Base-by-base conservation (phyloP, 2,797 vertebrate genomes). In the Gephyroberyx darwinii region DNA sequence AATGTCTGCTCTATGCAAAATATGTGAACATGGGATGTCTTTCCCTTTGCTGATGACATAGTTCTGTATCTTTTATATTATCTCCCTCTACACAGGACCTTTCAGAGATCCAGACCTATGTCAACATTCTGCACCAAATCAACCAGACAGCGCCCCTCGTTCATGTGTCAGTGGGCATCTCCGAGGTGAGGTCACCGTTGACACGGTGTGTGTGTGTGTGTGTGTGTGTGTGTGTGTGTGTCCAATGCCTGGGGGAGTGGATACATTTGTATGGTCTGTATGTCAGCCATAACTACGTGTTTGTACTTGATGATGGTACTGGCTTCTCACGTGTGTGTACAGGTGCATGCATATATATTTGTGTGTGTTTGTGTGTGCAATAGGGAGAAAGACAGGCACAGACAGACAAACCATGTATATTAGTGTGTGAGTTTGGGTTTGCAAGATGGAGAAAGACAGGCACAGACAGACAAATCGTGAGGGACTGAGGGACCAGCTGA, bases 21-120 rank as follows among this genome's bases (percentile, higher is more conserved):
- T 2, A 26, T 22, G 51, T 26, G 26, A 53, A 53, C 22, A 20
- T 8, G 8, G 10, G 45, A 61, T 65, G 9, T 33, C 3, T 0
- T 61, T 75, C 14, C 39, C 61, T 66, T 68, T 72, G 26, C 20
- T 26, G 19, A 60, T 41, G 48, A 4, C 41, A 12, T 13, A 7
- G 30, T 41, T 75, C 1, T 31, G 2, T 39, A 52, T 1, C 2
- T 65, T 86, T 69, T 5, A 2, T 22, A 13, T 31, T 39, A 68
- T 82, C 37, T 56, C 80, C 55, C 50, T 31, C 60, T 37, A 19
- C 13, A 78, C 91, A 99, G 98, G 96, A 98, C 74, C 95, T 99
- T 8, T 95, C 96, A 79, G 97, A 98, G 94, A 96, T 98, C 87
- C 95, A 98, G 91, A 97, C 96, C 50, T 99, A 98, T 0, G 91